Base-by-base conservation (phyloP, 1,140 invertebrate genomes). In the Tetraneura akinire region DNA sequence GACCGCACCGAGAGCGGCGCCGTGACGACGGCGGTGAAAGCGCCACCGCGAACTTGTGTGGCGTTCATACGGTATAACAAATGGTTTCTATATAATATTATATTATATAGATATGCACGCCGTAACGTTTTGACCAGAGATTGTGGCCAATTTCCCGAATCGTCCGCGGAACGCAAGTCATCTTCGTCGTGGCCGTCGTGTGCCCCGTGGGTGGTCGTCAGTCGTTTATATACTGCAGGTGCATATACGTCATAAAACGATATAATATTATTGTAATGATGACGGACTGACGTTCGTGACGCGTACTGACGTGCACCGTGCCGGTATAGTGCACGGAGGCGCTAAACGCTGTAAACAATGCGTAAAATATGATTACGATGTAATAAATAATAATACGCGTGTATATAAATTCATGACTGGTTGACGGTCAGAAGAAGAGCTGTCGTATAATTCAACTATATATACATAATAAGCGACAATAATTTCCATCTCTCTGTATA, bases 41-140 rank as follows among this genome's bases (percentile, higher is more conserved):
- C 73, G 73, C 73, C 73, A 76, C 73, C 73, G 68, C 47, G 73
- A 76, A 76, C 73, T 76, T 45, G 73, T 68, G 66, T 57, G 32
- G 73, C 47, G 66, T 57, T 3, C 8, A 37, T 8, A 37, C 32
- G 32, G n/a, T n/a, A n/a, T 37, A 37, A 37, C 32, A 37, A 57
- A n/a, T 76, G 42, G 51, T 76, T 57, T 60, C 73, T 76, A 42
- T n/a, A n/a, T n/a, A n/a, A n/a, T n/a, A n/a, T n/a, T n/a, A n/a
- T n/a, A n/a, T n/a, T n/a, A n/a, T n/a, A n/a, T n/a, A n/a, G n/a
- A n/a, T n/a, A n/a, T 26, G 37, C 73, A 8, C 47, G 37, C 51
- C 53, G 51, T 68, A 37, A 68, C 66, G 49, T 60, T 57, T 23
- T 14, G 49, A 57, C 73, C 57, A 11, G 53, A 76, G 53, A 76